A percentile compares a stretch with the other conserved stretches of the same genome.
Evolutionary conservation across 2,888 invertebrate species (phyloP).

Genomic region (Seira musarum): DNA sequence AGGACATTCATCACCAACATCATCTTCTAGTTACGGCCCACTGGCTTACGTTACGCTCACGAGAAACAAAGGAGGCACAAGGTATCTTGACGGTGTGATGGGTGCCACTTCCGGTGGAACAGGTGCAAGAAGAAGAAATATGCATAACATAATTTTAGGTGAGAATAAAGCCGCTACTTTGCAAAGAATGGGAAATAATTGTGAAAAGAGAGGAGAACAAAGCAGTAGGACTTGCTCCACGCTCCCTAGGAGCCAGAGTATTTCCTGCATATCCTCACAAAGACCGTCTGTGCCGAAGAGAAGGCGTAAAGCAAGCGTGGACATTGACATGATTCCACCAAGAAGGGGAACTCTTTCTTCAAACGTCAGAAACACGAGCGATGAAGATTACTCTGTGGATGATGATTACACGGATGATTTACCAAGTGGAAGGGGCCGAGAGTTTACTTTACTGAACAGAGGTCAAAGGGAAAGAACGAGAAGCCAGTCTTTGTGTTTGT

Average conservation of each 20-base stretch:
- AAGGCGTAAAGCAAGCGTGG: constrained; percentile 25
- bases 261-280: constrained; percentile 17
- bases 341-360: neutral
- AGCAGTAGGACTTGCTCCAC: neutral
- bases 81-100: no score
- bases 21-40: constrained; percentile 19
- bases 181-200: no score
- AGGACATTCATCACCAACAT: constrained; percentile 2
- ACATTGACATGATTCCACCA: neutral
- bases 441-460: constrained; percentile 18
- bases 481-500: constrained; percentile 65
- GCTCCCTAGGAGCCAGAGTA: constrained; percentile 50
- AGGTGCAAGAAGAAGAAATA: no score
- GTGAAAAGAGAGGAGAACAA: neutral
- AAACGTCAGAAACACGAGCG: neutral
- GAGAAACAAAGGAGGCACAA: neutral
- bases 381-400: constrained; percentile 6
- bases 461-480: constrained; percentile 31
- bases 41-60: constrained; percentile 47
- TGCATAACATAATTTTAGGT: no score
- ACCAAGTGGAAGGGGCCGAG: constrained; percentile 62
- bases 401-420: neutral
- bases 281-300: neutral
- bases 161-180: no score
- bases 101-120: no score